Evolutionary conservation across 2,113 vertebrate species (phyloP), one percentile per base, ranked within the genome.

Genomic region (Irena cyanogastra): DNA sequence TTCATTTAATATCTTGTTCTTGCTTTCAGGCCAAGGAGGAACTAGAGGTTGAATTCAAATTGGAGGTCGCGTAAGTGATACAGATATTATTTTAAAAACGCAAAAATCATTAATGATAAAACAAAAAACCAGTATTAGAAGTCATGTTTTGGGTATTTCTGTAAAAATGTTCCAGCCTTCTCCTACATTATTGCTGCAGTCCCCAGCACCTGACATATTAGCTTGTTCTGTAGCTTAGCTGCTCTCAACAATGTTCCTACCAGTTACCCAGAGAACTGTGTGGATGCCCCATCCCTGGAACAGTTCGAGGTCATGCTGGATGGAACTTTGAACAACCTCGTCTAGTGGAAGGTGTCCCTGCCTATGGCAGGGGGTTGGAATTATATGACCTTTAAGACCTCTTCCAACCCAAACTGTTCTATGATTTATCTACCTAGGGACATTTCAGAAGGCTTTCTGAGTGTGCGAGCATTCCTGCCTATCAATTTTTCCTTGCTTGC

Each of bases 11-110:
- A 54, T 86, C 44, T 90, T 86, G 13, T 71, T 93, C 66, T 93
- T 92, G 16, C 45, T 92, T 97, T 94, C 89, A 97, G 97, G 87
- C 86, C 68, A 71, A 84, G 90, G 98, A 98, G 65, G 97, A 97
- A 35, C 96, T 99, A 72, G 98, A 98, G 57, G 97, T 98, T 69
- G 98, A 98, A 86, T 99, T 99, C 95, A 95, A 98, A 71, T 31
- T 98, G 84, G 96, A 97, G n/a, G 72, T 94, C 1, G 98, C 97
- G 99, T 99, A 97, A 98, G 98, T 97, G 52, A 85, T 30, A 41
- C 6, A 47, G 15, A 66, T 9, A 19, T 74, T 66, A 26, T 83
- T 88, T 84, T 3, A 6, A 49, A 86, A 87, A 74, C 4, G 3
- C 6, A 79, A 27, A 39, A 84, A 49, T 45, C 9, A 7, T 53